Conservation (phyloP, 2,113 vertebrate species). For the Peromyscus maniculatus region DNA sequence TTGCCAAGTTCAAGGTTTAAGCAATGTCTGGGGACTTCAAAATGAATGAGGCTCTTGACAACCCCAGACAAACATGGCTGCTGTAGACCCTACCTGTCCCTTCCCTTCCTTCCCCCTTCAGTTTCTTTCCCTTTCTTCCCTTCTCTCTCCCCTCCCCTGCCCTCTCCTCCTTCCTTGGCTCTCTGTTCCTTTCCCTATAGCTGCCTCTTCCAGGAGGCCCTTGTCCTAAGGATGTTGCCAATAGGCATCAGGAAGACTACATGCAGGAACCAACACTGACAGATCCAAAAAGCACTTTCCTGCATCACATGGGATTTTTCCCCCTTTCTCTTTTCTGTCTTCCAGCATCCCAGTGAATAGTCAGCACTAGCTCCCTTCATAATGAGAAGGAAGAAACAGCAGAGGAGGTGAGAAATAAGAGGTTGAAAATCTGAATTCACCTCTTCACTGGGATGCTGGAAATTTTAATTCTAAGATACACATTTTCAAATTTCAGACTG, state of each 20-base stretch:
- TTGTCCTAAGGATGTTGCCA: neutral
- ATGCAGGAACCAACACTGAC: accelerated
- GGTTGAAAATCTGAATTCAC: neutral
- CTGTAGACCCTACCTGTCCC: too few species aligned
- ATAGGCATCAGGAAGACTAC: neutral
- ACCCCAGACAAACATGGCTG: neutral
- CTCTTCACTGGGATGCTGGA: neutral
- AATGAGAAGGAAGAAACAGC: neutral
- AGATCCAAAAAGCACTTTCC: too few species aligned
- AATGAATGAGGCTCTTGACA: too few species aligned
- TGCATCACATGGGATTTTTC: neutral
- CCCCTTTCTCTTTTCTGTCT: neutral
- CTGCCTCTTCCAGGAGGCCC: neutral
- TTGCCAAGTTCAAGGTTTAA: neutral
- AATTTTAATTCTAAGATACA: neutral
- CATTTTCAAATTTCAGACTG: neutral
- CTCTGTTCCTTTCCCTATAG: neutral
- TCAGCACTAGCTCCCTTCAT: neutral
- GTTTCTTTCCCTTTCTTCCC: neutral
- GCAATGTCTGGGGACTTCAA: neutral
- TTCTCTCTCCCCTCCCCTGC: too few species aligned
- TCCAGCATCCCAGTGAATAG: neutral
- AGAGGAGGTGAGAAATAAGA: neutral
- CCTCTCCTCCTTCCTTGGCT: neutral
- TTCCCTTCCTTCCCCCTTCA: too few species aligned